Evolutionary conservation across 30 jellyfish, hydroid and myxozoan species (phyloP), one percentile per base, ranked within the genome.

Genomic region (Aurelia aurita complex sp. Pacific): DNA sequence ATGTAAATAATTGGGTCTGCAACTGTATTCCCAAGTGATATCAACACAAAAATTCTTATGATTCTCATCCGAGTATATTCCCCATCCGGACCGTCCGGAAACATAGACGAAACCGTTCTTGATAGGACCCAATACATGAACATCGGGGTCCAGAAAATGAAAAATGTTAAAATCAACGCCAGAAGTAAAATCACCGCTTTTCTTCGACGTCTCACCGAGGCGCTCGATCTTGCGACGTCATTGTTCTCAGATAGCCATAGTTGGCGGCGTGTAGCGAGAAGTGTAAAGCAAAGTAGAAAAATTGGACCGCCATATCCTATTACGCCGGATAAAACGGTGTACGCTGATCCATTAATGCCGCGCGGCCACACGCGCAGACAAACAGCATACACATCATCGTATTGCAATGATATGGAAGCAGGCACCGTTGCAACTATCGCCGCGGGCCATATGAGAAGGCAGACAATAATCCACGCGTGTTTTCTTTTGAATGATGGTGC

Each of bases 1-100:
- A 73, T 88, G 76, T 89, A 89, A 13, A 89, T 81, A 34, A 89
- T 50, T 34, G 97, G 97, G 62, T 89, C 94, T 16, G 86, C 87
- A 10, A 82, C 89, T 0, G 97, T 69, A 55, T 89, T 89, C 57
- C 74, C 35, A 35, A 89, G 86, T 5, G 97, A 82, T 34, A 74
- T 60, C 57, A 89, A 70, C 40, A 82, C 66, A 3, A 77, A 85
- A 46, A 89, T 34, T 11, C 86, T 67, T 4, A 89, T 65, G 53
- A 71, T 65, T n/a, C 88, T 76, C 90, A 76, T 69, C n/a, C 97
- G 86, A 46, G 63, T 51, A 55, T 55, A 75, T 9, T 89, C 94
- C 8, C 97, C 97, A 29, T 68, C 74, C 36, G 81, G 81, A 10
- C 97, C 97, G 13, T 71, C 94, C 34, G 90, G 79, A 54, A 89